phyloP scores from a whole-genome alignment of 2,888 invertebrate genomes.

The Mellilla xanthometata region DNA sequence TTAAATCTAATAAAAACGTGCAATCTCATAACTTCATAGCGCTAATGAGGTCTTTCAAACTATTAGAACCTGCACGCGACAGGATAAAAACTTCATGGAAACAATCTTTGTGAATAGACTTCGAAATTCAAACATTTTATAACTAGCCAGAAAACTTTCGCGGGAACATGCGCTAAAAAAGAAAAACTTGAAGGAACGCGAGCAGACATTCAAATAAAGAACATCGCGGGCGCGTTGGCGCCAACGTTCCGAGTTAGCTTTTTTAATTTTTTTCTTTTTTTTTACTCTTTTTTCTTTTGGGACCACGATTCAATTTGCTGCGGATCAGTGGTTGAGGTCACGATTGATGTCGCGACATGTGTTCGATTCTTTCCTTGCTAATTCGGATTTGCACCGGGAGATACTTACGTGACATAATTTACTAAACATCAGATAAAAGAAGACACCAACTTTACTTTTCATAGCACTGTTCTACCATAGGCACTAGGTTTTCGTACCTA shows the following conservation, averaged over 20 bases:
- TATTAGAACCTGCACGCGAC: not conserved
- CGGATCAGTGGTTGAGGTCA: slow-evolving; percentile 59
- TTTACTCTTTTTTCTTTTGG: slow-evolving; percentile 22
- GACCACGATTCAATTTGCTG: slow-evolving; percentile 76
- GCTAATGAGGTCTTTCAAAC: too few species aligned
- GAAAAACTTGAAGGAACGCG: slow-evolving; percentile 43
- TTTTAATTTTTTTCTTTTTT: slow-evolving; percentile 48
- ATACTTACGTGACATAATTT: not conserved
- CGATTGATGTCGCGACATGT: slow-evolving; percentile 46
- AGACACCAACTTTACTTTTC: too few species aligned
- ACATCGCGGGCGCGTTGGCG: slow-evolving; percentile 74
- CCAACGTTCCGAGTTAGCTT: slow-evolving; percentile 74
- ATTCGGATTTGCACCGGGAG: slow-evolving; percentile 18
- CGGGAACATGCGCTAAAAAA: slow-evolving; percentile 45
- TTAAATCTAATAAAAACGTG: too few species aligned
- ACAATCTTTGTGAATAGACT: slow-evolving; percentile 18
- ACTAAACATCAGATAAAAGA: too few species aligned
- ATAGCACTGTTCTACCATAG: too few species aligned
- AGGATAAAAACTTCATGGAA: slow-evolving; percentile 3
- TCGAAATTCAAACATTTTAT: slow-evolving; percentile 29
- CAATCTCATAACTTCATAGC: too few species aligned
- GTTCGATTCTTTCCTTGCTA: slow-evolving; percentile 36
- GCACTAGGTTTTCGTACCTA: too few species aligned
- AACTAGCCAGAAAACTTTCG: slow-evolving; percentile 38
- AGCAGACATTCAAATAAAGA: slow-evolving; percentile 72